A percentile compares a stretch with the other conserved stretches of the same genome.
Conservation (phyloP, 1,140 invertebrate species). For the Neuroterus valhalla region DNA sequence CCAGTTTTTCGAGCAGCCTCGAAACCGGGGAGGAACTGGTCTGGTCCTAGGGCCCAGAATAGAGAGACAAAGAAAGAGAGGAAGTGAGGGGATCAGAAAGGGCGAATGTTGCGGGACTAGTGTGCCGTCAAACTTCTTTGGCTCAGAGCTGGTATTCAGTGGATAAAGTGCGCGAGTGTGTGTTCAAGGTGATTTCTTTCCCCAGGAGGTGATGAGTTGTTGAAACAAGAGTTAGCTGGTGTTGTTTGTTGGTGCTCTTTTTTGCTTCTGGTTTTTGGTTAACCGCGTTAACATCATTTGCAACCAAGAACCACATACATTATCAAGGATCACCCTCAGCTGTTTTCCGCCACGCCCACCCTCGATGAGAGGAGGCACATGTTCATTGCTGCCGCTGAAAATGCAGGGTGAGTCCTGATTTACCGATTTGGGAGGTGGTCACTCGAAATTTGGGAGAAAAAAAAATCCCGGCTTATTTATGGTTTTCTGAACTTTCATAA, state of each 20-base stretch:
- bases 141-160: not conserved
- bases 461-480: too few relatives aligned
- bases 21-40: not conserved
- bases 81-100: conserved; percentile 18
- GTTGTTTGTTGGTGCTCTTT: conserved; percentile 14
- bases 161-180: conserved; percentile 26
- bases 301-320: conserved; percentile 46
- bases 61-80: conserved; percentile 16
- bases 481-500: too few relatives aligned
- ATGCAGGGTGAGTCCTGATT: conserved; percentile 77
- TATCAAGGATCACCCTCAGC: conserved; percentile 70
- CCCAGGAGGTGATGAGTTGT: too few relatives aligned
- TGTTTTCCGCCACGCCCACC: conserved; percentile 66
- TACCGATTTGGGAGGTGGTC: not conserved
- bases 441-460: too few relatives aligned
- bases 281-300: conserved; percentile 38
- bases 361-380: conserved; percentile 77
- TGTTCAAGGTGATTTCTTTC: not conserved
- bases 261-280: conserved; percentile 7
- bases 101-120: conserved; percentile 28
- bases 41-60: conserved; percentile 3
- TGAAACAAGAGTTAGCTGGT: conserved; percentile 11
- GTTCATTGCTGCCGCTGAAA: conserved; percentile 80
- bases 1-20: not conserved
- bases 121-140: conserved; percentile 17